These are phyloP conservation scores for Salarias fasciatus DNA, from an alignment of 2,797 vertebrate species.

Conservation along the genomic window DNA sequence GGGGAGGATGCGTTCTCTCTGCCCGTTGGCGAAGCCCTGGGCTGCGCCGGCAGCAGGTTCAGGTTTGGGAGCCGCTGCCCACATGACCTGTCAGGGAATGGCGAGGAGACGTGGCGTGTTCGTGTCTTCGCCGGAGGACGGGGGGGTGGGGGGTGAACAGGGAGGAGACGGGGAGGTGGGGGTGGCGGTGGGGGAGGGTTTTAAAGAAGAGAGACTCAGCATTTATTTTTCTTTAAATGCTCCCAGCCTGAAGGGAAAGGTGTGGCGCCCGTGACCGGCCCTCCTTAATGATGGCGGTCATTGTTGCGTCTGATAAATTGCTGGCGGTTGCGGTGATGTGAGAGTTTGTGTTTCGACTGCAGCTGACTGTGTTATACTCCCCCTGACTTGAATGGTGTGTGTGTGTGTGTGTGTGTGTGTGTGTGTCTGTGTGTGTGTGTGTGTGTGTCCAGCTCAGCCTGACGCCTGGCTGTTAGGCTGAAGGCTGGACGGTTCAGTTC, in stretches of 20 bases:
- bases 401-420: too few species aligned
- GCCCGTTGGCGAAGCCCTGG: constrained; percentile 57
- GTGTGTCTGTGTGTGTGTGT: too few species aligned
- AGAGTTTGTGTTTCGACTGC: too few species aligned
- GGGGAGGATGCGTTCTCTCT: constrained; percentile 39
- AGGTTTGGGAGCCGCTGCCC: constrained; percentile 44
- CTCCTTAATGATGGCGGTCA: neutral
- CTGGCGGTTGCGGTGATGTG: neutral
- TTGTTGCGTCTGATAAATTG: neutral
- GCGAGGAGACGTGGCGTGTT: constrained; percentile 39
- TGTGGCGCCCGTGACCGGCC: constrained; percentile 7
- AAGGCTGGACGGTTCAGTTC: constrained; percentile 11
- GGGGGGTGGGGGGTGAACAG: constrained; percentile 1
- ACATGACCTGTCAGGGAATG: constrained; percentile 58
- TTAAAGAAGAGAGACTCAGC: constrained; percentile 35
- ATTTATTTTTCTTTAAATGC: constrained; percentile 39
- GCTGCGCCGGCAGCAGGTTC: constrained; percentile 64
- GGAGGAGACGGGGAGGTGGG: neutral
- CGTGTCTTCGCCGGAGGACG: constrained; percentile 22
- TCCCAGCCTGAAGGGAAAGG: constrained; percentile 11
- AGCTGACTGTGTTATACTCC: constrained; percentile 11
- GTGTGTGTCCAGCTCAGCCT: constrained; percentile 8
- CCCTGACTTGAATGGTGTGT: neutral
- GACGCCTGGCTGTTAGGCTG: constrained; percentile 10
- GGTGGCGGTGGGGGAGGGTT: neutral